Evolutionary conservation across 2,113 vertebrate species (phyloP).

Genomic region (Rhinoptilus africanus): DNA sequence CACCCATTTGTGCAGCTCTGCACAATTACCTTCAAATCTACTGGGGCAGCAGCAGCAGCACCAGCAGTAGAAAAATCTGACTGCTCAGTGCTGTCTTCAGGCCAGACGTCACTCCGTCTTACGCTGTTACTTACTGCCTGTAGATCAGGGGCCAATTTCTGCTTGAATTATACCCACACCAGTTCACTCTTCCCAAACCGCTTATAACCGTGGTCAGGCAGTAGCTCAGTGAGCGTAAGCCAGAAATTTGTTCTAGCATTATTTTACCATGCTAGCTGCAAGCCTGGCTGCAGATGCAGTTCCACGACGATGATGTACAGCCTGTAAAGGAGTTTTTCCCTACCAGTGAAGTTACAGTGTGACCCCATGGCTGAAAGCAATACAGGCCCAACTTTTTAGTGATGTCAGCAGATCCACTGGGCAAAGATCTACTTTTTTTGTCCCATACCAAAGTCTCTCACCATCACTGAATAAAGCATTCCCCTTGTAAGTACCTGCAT

Average conservation of each 20-base stretch:
- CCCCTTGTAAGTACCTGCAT: conserved; percentile 81
- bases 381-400: not conserved
- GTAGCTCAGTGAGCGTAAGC: not conserved
- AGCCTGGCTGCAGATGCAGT: not conserved
- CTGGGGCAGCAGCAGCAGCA: not conserved
- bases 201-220: not conserved
- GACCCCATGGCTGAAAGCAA: not conserved
- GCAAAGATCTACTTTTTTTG: not conserved
- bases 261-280: not conserved
- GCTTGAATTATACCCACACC: not conserved
- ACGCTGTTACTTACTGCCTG: not conserved
- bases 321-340: not conserved
- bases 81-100: not conserved
- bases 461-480: not conserved
- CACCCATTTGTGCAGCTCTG: not conserved
- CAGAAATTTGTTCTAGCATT: not conserved
- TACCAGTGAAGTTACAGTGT: not conserved
- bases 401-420: not conserved
- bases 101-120: not conserved
- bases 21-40: not conserved
- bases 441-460: not conserved
- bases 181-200: not conserved
- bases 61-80: not conserved
- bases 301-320: not conserved
- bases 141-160: not conserved